phyloP scores from a whole-genome alignment of 2,797 vertebrate species.

The Hipposideros larvatus region DNA sequence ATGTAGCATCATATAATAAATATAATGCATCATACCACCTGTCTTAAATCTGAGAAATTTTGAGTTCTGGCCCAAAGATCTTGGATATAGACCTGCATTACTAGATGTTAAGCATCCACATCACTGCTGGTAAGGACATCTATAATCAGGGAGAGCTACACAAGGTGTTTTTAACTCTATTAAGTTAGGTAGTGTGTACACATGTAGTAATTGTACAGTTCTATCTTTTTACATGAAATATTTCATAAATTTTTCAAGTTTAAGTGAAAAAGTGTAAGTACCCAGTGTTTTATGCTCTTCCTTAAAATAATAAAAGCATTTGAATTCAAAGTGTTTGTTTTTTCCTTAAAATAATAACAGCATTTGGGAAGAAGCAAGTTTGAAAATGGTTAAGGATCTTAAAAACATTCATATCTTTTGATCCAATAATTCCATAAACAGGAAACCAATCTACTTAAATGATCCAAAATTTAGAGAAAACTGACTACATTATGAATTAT shows the following conservation, averaged over 20 bases:
- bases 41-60: conserved; percentile 40
- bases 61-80: not conserved
- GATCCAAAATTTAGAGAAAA: conserved; percentile 42
- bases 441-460: conserved; percentile 32
- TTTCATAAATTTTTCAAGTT: conserved; percentile 35
- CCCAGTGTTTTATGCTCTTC: not conserved
- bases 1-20: not conserved
- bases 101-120: not conserved
- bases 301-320: conserved; percentile 25
- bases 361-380: not conserved
- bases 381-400: not conserved
- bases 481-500: not conserved
- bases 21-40: not conserved
- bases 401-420: conserved; percentile 24
- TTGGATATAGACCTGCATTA: not conserved
- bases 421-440: not conserved
- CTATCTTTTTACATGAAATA: conserved; percentile 45
- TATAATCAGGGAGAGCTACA: not conserved
- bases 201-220: not conserved
- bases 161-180: not conserved
- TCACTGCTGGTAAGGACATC: not conserved
- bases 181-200: not conserved
- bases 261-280: not conserved
- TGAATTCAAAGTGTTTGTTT: not conserved
- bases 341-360: not conserved